Evolutionary conservation across 2,797 vertebrate species (phyloP), one percentile per base, ranked within the genome.

Genomic region (Clarias fuscus): DNA sequence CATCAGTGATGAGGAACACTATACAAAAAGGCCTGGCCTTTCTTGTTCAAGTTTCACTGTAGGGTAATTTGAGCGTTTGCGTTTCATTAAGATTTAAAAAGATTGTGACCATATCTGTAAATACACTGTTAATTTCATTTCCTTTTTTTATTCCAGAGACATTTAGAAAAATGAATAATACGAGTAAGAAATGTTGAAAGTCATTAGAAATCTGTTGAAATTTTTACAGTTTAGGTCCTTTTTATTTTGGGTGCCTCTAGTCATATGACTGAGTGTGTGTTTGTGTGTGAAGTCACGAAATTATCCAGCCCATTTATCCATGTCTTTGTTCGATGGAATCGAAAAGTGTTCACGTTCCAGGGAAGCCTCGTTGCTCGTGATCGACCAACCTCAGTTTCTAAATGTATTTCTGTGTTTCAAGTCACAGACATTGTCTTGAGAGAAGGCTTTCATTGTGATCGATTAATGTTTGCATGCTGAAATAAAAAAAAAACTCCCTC

Each of bases 211-310:
- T 33, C 37, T 83, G 75, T 64, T 82, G 8, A 37, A 64, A 40
- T 48, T 88, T 86, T 86, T 82, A 75, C 92, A 92, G 88, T 89
- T 93, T 93, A 86, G 86, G 92, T 93, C 91, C 43, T 92, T 93
- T 92, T 82, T n/a, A 37, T n/a, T 86, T n/a, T 61, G 61, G 61
- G 56, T 91, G 92, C 88, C 82, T 85, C 40, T 20, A 53, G 40
- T 4, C 13, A 10, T 40, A 15, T 40, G 73, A 1, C 14, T 27
- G 76, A 4, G 5, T 79, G 76, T 86, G 48, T 22, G 80, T 88
- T 76, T 87, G 79, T 84, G 58, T 24, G 40, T 80, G 10, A 67
- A 81, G 75, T 82, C 56, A 72, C 37, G 48, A 22, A 75, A n/a
- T 84, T 48, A 33, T 78, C 27, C 27, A 17, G 58, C 17, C 24